A percentile compares a stretch with the other conserved stretches of the same genome.
phyloP scores from a whole-genome alignment of 2,113 vertebrate genomes.

The Gnathonemus echidnorhynchus region DNA sequence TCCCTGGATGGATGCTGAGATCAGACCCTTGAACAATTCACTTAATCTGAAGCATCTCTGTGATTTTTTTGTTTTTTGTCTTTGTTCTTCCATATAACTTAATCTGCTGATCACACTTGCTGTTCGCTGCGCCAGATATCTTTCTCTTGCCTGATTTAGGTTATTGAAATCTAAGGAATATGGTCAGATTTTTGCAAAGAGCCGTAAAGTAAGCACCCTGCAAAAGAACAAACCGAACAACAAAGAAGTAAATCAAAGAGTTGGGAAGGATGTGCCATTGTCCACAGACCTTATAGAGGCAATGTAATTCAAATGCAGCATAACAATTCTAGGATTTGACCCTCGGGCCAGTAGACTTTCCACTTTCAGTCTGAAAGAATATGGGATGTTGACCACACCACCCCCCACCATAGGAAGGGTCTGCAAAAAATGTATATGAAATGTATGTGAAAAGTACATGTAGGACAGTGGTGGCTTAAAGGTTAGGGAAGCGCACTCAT shows the following conservation, averaged over 20 bases:
- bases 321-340: not conserved
- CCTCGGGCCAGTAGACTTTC: not conserved
- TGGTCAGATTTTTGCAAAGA: not conserved
- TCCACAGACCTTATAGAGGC: not conserved
- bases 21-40: not conserved
- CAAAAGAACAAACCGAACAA: not conserved
- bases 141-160: not conserved
- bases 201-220: not conserved
- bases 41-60: not conserved
- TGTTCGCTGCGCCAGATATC: not conserved
- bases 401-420: not conserved
- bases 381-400: not conserved
- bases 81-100: not conserved
- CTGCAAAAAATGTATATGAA: not conserved
- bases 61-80: not conserved
- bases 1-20: not conserved
- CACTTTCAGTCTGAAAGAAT: not conserved
- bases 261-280: not conserved
- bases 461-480: too few relatives aligned
- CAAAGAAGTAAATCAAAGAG: not conserved
- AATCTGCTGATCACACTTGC: not conserved
- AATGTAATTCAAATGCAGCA: not conserved
- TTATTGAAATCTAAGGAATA: not conserved
- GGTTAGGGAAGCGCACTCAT: too few relatives aligned
- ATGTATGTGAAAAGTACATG: not conserved